Evolutionary conservation across 2,888 invertebrate genomes (phyloP).

Genomic region (Drosophila melanocephala): DNA sequence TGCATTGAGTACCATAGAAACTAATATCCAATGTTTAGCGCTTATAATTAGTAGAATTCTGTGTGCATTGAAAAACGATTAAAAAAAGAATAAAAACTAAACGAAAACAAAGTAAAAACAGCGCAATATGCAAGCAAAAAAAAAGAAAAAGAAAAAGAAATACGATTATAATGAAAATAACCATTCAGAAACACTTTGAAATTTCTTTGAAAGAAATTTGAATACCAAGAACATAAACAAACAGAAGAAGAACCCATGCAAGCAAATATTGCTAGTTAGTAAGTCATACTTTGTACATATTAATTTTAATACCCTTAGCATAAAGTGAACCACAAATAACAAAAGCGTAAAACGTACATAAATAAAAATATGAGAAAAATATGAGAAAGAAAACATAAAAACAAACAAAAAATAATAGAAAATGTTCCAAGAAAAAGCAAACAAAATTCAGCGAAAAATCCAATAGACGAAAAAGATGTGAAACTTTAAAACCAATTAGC

Average conservation of each 20-base stretch:
- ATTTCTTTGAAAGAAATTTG: conserved; percentile 57
- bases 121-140: conserved; percentile 10
- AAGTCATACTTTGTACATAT: conserved; percentile 70
- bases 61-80: conserved; percentile 46
- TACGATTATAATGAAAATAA: conserved; percentile 1
- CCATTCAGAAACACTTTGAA: conserved; percentile 13
- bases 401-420: conserved; percentile 4
- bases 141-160: conserved; percentile 11
- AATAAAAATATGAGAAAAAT: conserved; percentile 5
- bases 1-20: conserved; percentile 49
- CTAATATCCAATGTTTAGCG: conserved; percentile 73
- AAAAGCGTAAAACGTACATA: conserved; percentile 63
- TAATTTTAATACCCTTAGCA: conserved; percentile 71
- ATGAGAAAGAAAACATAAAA: background rate
- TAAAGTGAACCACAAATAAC: conserved; percentile 65
- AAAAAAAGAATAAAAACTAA: conserved; percentile 6
- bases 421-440: conserved; percentile 42
- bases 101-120: conserved; percentile 2
- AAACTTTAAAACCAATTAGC: conserved; percentile 63
- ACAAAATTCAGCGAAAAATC: conserved; percentile 12
- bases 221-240: conserved; percentile 18
- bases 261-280: conserved; percentile 56
- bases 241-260: conserved; percentile 14
- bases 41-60: conserved; percentile 75
- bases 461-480: background rate